phyloP scores from a whole-genome alignment of 2,113 vertebrate species.

The Syngnathus typhle region DNA sequence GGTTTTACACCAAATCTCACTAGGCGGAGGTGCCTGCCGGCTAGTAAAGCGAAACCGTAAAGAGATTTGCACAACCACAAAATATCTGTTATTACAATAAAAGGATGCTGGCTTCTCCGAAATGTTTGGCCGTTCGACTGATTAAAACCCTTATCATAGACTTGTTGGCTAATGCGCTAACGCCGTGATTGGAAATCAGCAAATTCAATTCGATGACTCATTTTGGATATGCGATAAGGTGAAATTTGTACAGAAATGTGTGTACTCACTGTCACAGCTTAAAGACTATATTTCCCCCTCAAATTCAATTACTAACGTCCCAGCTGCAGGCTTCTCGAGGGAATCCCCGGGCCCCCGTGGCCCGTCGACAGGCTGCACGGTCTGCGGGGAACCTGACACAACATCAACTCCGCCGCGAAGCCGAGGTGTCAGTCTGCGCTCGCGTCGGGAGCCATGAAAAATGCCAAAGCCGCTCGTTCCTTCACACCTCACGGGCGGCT shows the following conservation, averaged over 20 bases:
- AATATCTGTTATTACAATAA: conserved; percentile 2
- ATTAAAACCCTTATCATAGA: conserved; percentile 27
- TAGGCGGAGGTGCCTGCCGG: background rate
- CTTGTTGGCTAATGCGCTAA: conserved; percentile 29
- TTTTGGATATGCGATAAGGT: background rate
- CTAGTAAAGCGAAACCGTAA: conserved; percentile 4
- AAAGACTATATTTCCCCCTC: conserved; percentile 39
- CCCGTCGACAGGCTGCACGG: conserved; percentile 60
- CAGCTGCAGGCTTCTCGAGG: conserved; percentile 63
- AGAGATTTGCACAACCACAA: background rate
- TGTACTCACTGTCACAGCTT: background rate
- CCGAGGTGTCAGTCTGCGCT: conserved; percentile 50
- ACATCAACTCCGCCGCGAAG: conserved; percentile 56
- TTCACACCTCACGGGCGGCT: conserved; percentile 30
- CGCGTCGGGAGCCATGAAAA: conserved; percentile 32
- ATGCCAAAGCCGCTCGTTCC: conserved; percentile 31
- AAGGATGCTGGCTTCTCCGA: background rate
- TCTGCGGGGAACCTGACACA: conserved; percentile 61
- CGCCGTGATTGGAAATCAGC: conserved; percentile 14
- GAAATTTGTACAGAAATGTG: background rate
- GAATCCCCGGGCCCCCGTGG: conserved; percentile 56
- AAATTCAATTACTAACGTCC: conserved; percentile 63
- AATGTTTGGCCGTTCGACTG: background rate
- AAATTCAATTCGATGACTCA: conserved; percentile 15
- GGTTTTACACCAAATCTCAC: conserved; percentile 1